Conservation (phyloP, 2,888 invertebrate species). For the Ormyrus labotus region DNA sequence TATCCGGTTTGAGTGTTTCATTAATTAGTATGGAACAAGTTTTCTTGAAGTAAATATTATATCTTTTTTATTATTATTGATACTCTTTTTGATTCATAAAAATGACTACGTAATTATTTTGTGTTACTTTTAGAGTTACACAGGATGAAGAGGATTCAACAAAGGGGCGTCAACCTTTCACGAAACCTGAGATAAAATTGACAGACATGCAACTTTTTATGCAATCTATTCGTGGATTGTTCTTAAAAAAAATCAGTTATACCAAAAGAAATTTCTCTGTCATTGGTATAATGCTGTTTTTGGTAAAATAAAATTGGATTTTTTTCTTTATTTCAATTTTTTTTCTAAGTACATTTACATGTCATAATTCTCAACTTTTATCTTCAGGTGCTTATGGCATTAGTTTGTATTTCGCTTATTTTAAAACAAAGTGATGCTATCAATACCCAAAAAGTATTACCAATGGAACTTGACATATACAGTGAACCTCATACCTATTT, state of each 20-base stretch:
- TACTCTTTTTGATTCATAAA: too few relatives aligned
- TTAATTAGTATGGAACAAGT: too few relatives aligned
- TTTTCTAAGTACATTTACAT: background rate
- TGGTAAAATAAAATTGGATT: slow-evolving; percentile 18
- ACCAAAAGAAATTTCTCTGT: slow-evolving; percentile 67
- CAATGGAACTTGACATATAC: slow-evolving; percentile 69
- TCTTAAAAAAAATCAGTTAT: slow-evolving; percentile 71
- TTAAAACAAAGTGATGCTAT: slow-evolving; percentile 22
- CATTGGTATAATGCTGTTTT: slow-evolving; percentile 55
- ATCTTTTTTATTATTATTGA: too few relatives aligned
- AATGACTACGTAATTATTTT: background rate
- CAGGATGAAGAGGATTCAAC: slow-evolving; percentile 61
- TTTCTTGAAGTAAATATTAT: too few relatives aligned
- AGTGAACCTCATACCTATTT: slow-evolving; percentile 66
- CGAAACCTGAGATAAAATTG: slow-evolving; percentile 62
- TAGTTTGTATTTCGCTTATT: slow-evolving; percentile 31
- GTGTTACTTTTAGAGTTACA: slow-evolving; percentile 31
- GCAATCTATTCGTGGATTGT: slow-evolving; percentile 70
- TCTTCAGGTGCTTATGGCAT: slow-evolving; percentile 28
- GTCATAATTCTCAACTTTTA: background rate
- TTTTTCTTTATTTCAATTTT: background rate
- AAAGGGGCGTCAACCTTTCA: slow-evolving; percentile 60
- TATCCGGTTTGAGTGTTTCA: too few relatives aligned
- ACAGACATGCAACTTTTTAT: slow-evolving; percentile 64
- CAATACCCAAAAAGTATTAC: slow-evolving; percentile 56